Evolutionary conservation across 2,888 invertebrate genomes (phyloP).

Genomic region (Eristalis pertinax): DNA sequence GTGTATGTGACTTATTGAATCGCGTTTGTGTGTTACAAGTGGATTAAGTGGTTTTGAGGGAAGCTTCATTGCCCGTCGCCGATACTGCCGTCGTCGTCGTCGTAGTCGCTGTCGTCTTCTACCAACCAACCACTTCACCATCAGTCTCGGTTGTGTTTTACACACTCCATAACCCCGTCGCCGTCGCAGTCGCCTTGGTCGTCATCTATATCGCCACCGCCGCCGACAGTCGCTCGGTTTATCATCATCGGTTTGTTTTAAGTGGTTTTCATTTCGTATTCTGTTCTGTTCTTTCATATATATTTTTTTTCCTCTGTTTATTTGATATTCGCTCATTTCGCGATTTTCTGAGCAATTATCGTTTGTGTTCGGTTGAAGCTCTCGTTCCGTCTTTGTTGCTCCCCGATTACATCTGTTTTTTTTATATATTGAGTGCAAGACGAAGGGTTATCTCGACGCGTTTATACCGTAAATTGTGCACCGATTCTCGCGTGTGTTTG

Average conservation of each 20-base stretch:
- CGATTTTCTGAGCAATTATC: constrained; percentile 67
- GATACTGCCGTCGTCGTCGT: not conserved
- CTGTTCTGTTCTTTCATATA: constrained; percentile 25
- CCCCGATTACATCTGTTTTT: constrained; percentile 39
- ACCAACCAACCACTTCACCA: constrained; percentile 22
- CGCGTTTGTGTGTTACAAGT: constrained; percentile 72
- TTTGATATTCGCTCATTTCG: constrained; percentile 34
- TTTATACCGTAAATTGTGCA: constrained; percentile 7
- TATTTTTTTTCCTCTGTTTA: constrained; percentile 2
- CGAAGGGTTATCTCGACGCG: constrained; percentile 62
- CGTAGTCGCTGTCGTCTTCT: constrained; percentile 21
- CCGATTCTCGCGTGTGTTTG: constrained; percentile 8
- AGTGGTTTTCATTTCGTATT: constrained; percentile 60
- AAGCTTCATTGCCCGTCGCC: constrained; percentile 59
- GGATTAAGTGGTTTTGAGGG: constrained; percentile 72
- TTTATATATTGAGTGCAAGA: constrained; percentile 44
- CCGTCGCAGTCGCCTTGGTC: constrained; percentile 14
- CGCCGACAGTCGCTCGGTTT: constrained; percentile 30
- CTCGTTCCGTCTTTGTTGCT: constrained; percentile 4
- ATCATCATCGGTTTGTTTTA: constrained; percentile 66
- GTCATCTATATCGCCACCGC: not conserved
- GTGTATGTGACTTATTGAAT: constrained; percentile 69
- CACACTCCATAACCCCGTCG: constrained; percentile 24
- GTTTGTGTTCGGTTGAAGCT: constrained; percentile 6
- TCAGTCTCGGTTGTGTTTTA: constrained; percentile 32